Evolutionary conservation across 2,113 vertebrate genomes (phyloP).

Genomic region (Sialia sialis): DNA sequence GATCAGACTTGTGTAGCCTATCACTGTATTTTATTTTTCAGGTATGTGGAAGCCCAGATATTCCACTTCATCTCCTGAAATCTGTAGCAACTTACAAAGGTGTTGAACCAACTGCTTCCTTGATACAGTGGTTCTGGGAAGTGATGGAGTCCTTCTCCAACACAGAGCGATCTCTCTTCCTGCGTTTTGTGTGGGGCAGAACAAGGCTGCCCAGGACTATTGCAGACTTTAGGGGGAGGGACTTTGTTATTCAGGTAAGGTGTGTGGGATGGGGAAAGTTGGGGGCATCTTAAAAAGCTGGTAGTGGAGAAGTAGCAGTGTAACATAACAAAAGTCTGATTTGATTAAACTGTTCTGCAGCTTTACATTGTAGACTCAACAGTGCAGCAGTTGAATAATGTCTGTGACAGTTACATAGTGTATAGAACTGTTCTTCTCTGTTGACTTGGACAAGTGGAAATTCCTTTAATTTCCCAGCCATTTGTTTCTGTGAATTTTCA

Average conservation of each 20-base stretch:
- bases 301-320: not conserved
- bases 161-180: slow-evolving; percentile 93
- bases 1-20: not conserved
- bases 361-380: not conserved
- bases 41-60: slow-evolving; percentile 98
- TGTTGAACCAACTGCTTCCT: slow-evolving; percentile 86
- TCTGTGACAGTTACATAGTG: not conserved
- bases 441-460: not conserved
- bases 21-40: slow-evolving; percentile 23
- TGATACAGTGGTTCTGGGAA: slow-evolving; percentile 99
- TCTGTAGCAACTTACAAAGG: slow-evolving; percentile 98
- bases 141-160: slow-evolving; percentile 99
- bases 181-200: slow-evolving; percentile 96
- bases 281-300: not conserved
- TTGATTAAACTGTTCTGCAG: not conserved
- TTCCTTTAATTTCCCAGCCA: not conserved
- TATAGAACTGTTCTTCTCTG: not conserved
- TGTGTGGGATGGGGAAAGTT: not conserved
- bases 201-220: slow-evolving; percentile 97
- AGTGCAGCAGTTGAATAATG: not conserved
- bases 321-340: not conserved
- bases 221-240: slow-evolving; percentile 93
- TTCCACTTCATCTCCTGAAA: slow-evolving; percentile 95
- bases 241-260: slow-evolving; percentile 97
- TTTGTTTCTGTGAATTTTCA: not conserved